Percentiles rank a stretch among this genome's conserved stretches.
Evolutionary conservation across 2,888 invertebrate species (phyloP).

Genomic region (Aphodius sticticus): DNA sequence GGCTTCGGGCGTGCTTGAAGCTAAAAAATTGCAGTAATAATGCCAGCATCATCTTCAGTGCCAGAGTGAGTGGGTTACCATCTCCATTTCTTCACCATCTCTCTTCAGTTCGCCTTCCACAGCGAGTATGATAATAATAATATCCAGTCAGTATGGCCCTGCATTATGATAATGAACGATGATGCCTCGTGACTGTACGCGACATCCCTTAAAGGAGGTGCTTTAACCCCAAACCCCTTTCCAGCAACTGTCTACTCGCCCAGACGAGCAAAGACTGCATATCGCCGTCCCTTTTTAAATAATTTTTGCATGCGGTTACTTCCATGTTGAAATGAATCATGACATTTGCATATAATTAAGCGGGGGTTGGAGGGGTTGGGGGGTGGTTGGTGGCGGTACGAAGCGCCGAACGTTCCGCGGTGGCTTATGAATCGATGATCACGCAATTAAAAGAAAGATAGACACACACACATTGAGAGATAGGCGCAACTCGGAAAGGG

Average conservation of each 20-base stretch:
- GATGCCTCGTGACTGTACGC: constrained; percentile 49
- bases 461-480: constrained; percentile 15
- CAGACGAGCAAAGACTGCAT: constrained; percentile 16
- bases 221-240: neutral
- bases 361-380: constrained; percentile 23
- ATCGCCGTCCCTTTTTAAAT: constrained; percentile 30
- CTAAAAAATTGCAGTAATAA: constrained; percentile 37
- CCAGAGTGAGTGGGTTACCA: constrained; percentile 21
- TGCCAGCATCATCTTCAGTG: constrained; percentile 32
- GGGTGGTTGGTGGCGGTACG: constrained; percentile 9
- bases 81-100: too few relatives aligned
- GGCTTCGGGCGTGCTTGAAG: neutral
- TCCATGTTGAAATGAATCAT: constrained; percentile 33
- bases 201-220: constrained; percentile 41
- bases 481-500: neutral
- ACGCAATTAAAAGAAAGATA: constrained; percentile 16
- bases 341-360: constrained; percentile 38
- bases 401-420: constrained; percentile 9
- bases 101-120: too few relatives aligned
- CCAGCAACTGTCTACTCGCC: neutral
- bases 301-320: constrained; percentile 36
- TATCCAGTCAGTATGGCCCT: constrained; percentile 36
- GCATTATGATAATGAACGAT: constrained; percentile 51
- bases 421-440: constrained; percentile 15
- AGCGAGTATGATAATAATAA: constrained; percentile 31